Evolutionary conservation across 2,888 invertebrate genomes (phyloP).

Genomic region (Poecilus cupreus): DNA sequence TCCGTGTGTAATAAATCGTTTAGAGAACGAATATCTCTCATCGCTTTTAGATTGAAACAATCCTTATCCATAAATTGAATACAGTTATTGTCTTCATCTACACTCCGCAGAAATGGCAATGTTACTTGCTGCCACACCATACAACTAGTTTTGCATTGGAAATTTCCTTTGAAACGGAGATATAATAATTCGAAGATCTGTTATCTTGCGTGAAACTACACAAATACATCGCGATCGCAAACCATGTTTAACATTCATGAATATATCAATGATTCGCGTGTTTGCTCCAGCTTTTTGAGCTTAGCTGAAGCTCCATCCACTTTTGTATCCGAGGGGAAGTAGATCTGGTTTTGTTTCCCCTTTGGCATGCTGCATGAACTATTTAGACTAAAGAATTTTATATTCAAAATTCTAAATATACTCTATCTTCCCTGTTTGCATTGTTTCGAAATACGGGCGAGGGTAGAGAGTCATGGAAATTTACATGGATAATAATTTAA

Average conservation of each 20-base stretch:
- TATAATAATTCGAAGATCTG: conserved; percentile 48
- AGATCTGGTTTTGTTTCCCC: not conserved
- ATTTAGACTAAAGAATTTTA: not conserved
- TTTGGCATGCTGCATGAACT: not conserved
- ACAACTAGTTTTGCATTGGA: conserved; percentile 24
- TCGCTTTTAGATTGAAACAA: conserved; percentile 19
- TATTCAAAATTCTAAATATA: too few relatives aligned
- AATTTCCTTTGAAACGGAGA: conserved; percentile 32
- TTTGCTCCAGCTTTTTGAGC: conserved; percentile 1
- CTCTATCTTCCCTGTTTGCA: too few relatives aligned
- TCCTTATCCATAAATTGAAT: conserved; percentile 24
- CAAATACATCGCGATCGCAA: conserved; percentile 11
- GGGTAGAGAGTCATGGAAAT: too few relatives aligned
- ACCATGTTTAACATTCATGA: conserved; percentile 51
- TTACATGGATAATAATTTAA: too few relatives aligned
- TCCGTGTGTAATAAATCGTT: not conserved
- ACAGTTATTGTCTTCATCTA: conserved; percentile 27
- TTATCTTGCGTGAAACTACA: conserved; percentile 45
- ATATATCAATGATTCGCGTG: conserved; percentile 42
- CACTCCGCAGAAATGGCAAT: conserved; percentile 9
- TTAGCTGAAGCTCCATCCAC: conserved; percentile 9
- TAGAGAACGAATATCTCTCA: not conserved
- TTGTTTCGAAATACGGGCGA: too few relatives aligned
- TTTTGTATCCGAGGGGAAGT: conserved; percentile 21
- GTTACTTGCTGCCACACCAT: not conserved